Evolutionary conservation across 2,888 invertebrate species (phyloP).

Genomic region (Drepanosiphum platanoidis): DNA sequence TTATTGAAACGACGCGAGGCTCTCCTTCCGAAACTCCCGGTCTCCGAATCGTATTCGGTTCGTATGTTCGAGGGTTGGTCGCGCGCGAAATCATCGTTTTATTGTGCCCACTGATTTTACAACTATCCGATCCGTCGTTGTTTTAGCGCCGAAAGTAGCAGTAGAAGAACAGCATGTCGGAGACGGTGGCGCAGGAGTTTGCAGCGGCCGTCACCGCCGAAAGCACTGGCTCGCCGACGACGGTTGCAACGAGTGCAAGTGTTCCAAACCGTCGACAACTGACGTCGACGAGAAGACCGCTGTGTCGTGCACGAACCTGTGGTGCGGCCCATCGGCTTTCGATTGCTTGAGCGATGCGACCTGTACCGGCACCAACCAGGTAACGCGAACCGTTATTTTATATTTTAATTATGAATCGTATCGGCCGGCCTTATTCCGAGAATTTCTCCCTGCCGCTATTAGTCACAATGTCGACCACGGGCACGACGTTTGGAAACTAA

Average conservation of each 20-base stretch:
- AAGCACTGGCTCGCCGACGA: constrained; percentile 42
- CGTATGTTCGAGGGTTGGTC: not conserved
- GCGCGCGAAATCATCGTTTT: not conserved
- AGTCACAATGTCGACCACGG: no score
- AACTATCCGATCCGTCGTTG: not conserved
- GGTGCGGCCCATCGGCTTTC: constrained; percentile 65
- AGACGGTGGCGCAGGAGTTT: not conserved
- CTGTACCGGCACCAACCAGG: constrained; percentile 35
- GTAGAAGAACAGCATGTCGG: not conserved
- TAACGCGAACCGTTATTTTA: not conserved
- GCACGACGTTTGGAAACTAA: no score
- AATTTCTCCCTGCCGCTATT: no score
- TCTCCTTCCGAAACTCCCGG: not conserved
- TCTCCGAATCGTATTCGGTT: not conserved
- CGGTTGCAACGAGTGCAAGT: constrained; percentile 55
- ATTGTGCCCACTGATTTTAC: not conserved
- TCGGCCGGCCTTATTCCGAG: no score
- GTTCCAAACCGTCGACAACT: constrained; percentile 64
- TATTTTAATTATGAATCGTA: not conserved
- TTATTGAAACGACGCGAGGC: not conserved
- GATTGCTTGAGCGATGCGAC: constrained; percentile 56
- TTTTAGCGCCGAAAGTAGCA: not conserved
- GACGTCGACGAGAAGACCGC: constrained; percentile 67
- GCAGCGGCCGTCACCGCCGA: not conserved
- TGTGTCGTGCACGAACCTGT: constrained; percentile 64